phyloP scores from a whole-genome alignment of 2,888 invertebrate genomes.

The Phrixothrix hirtus region DNA sequence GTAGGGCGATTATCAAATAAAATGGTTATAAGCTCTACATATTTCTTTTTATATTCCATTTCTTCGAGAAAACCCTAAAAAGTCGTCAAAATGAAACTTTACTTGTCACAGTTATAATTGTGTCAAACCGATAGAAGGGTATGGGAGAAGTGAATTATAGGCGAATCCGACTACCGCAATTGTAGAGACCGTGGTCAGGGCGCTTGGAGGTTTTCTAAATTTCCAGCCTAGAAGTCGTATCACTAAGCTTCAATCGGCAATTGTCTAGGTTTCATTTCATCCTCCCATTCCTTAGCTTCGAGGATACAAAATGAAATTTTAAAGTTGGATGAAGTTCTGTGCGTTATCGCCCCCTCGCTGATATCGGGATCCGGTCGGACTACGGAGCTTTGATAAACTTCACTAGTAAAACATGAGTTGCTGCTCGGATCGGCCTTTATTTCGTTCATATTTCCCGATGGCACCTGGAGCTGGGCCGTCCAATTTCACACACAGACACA shows the following conservation, averaged over 20 bases:
- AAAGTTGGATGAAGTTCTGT: constrained; percentile 42
- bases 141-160: constrained; percentile 18
- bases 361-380: constrained; percentile 35
- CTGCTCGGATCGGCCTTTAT: constrained; percentile 30
- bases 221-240: constrained; percentile 5
- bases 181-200: constrained; percentile 34
- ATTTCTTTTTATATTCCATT: constrained; percentile 9
- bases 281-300: constrained; percentile 28
- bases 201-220: constrained; percentile 17
- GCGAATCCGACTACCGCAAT: constrained; percentile 32
- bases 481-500: constrained; percentile 34
- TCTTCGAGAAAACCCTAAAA: constrained; percentile 1
- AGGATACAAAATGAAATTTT: constrained; percentile 43
- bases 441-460: constrained; percentile 32
- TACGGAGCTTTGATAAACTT: constrained; percentile 35
- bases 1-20: constrained; percentile 40
- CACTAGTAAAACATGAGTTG: constrained; percentile 35
- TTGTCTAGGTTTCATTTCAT: constrained; percentile 35
- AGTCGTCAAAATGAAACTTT: neutral
- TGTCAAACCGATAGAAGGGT: constrained; percentile 10
- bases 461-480: constrained; percentile 33
- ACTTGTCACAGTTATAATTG: constrained; percentile 9
- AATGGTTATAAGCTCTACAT: constrained; percentile 35
- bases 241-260: constrained; percentile 22
- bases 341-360: constrained; percentile 39